Base-by-base conservation (phyloP, 2,888 invertebrate genomes). In the Acanthosoma haemorrhoidale region DNA sequence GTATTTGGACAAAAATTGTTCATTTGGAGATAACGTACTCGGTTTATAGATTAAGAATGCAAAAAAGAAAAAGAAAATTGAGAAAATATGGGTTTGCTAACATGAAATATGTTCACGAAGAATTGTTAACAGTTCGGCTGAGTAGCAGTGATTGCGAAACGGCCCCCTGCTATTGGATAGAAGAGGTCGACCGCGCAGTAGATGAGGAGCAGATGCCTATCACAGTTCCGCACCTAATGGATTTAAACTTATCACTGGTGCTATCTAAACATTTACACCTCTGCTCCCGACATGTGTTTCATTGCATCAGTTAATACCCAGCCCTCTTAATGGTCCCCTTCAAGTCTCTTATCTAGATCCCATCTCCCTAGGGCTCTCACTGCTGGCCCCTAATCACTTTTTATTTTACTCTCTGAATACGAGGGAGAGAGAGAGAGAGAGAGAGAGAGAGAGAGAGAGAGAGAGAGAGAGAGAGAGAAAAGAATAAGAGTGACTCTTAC, bases 181-280 rank as follows among this genome's bases (percentile, higher is more conserved):
- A n/a, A n/a, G n/a, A 51, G 51, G 29, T 51, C 25, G 25, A 51
- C 21, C 51, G 29, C n/a, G 25, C n/a, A 51, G 51, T 1, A 25
- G 51, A 51, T 51, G 51, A 51, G n/a, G n/a, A n/a, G 3, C 5
- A n/a, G 51, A 51, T 51, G 6, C n/a, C n/a, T 51, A 51, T 51
- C 51, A 21, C 25, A n/a, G n/a, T n/a, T n/a, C 13, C 13, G 2
- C 0, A n/a, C 25, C 51, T 51, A 51, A 51, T 51, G 51, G 51
- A 51, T 51, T 51, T 51, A 21, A n/a, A 13, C n/a, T 25, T 51
- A 51, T 51, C 51, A n/a, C n/a, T 25, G n/a, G 29, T 51, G 51
- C 51, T 51, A 51, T 51, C 51, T 51, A 51, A 51, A 51, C 51
- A 51, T 51, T 51, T 51, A 51, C 51, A 51, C 51, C 51, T 51